Percentiles rank a stretch among this genome's conserved stretches.
These are phyloP conservation scores for Sceloporus tristichus DNA, from an alignment of 2,113 vertebrate genomes.

Conservation along the genomic window DNA sequence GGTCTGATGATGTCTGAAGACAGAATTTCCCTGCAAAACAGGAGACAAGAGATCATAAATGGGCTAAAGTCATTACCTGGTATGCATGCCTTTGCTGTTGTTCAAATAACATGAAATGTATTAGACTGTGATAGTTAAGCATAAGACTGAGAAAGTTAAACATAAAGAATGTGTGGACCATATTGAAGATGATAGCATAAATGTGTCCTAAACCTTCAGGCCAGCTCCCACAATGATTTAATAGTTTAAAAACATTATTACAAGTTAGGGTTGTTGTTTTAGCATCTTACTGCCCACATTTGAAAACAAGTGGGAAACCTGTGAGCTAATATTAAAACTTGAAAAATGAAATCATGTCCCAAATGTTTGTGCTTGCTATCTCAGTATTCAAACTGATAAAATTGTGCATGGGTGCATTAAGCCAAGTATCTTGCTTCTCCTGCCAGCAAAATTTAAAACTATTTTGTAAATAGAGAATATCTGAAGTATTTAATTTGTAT, in stretches of 20 bases:
- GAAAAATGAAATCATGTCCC: neutral
- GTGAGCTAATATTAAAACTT: neutral
- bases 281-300: neutral
- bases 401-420: neutral
- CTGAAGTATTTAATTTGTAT: neutral
- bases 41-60: slow-evolving; percentile 90
- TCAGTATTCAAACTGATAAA: neutral
- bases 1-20: slow-evolving; percentile 96
- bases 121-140: neutral
- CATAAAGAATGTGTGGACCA: neutral
- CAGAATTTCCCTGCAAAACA: slow-evolving; percentile 89
- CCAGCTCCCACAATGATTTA: neutral
- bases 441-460: neutral
- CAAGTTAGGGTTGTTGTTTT: neutral
- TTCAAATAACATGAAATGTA: neutral
- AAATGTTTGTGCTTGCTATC: neutral
- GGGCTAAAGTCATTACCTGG: slow-evolving; percentile 87
- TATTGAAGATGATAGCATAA: neutral
- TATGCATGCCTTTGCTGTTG: slow-evolving; percentile 63
- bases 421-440: neutral
- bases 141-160: neutral
- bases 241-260: neutral
- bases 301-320: neutral
- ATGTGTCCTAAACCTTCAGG: neutral
- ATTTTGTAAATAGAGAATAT: neutral